Conservation (phyloP, 2,888 invertebrate species). For the Stenoptilia bipunctidactyla region DNA sequence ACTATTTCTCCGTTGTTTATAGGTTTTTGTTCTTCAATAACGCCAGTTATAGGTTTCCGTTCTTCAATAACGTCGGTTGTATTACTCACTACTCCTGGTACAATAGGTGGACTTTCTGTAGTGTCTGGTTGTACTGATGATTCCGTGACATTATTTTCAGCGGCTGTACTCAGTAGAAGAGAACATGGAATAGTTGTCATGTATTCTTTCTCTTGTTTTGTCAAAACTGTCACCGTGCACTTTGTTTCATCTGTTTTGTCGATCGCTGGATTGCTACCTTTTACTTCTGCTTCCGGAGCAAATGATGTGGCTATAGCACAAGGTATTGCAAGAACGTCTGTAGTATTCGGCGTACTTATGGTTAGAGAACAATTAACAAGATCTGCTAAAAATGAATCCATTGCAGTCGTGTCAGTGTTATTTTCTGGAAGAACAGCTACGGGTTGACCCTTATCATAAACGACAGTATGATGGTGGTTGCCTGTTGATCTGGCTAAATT, state of each 20-base stretch:
- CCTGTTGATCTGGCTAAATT: conserved; percentile 62
- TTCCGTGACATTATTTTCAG: conserved; percentile 63
- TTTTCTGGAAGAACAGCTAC: conserved; percentile 51
- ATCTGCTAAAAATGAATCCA: conserved; percentile 48
- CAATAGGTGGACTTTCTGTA: conserved; percentile 13
- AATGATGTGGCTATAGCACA: conserved; percentile 65
- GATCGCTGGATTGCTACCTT: conserved; percentile 31
- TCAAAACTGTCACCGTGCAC: conserved; percentile 55
- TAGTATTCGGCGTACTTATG: conserved; percentile 42
- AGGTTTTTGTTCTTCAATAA: too few species aligned
- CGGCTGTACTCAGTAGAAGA: conserved; percentile 50
- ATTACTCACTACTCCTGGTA: not conserved
- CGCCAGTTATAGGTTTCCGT: too few species aligned
- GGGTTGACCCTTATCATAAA: conserved; percentile 60
- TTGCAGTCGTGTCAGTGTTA: conserved; percentile 28
- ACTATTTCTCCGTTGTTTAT: too few species aligned
- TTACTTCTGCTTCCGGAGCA: conserved; percentile 52
- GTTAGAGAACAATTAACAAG: conserved; percentile 58
- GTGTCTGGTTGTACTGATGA: conserved; percentile 24
- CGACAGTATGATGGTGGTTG: conserved; percentile 48
- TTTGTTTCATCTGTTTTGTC: conserved; percentile 44
- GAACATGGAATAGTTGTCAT: conserved; percentile 64
- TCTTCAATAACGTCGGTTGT: too few species aligned
- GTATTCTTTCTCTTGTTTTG: conserved; percentile 48
- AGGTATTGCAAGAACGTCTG: conserved; percentile 59